Conservation (phyloP, 2,797 vertebrate species). For the Sphenodon punctatus region DNA sequence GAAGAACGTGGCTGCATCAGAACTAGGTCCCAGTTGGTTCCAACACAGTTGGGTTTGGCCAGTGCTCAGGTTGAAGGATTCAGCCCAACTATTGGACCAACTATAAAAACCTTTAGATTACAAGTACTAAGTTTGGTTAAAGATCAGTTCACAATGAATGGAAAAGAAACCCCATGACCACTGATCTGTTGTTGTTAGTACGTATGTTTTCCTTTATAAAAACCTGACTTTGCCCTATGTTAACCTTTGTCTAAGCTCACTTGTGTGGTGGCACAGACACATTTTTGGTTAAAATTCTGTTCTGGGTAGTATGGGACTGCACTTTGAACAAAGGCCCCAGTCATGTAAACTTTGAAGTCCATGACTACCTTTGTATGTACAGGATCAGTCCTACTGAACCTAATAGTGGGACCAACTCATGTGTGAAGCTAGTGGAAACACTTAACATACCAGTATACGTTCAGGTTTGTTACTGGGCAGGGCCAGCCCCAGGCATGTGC, state of each 20-base stretch:
- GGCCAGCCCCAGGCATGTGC: too few relatives aligned
- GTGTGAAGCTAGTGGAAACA: not conserved
- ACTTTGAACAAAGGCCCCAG: not conserved
- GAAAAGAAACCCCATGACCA: not conserved
- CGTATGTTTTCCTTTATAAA: not conserved
- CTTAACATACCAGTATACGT: too few relatives aligned
- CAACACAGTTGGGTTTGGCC: too few relatives aligned
- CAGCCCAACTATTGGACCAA: too few relatives aligned
- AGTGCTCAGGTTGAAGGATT: too few relatives aligned
- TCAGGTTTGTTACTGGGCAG: too few relatives aligned
- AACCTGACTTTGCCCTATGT: not conserved
- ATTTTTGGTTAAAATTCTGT: not conserved
- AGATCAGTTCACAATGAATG: constrained; percentile 6
- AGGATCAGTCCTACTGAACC: not conserved
- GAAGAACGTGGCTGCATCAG: too few relatives aligned
- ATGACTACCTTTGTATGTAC: not conserved
- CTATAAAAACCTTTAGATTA: too few relatives aligned
- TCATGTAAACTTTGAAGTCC: not conserved
- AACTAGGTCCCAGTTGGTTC: too few relatives aligned
- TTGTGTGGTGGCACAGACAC: not conserved
- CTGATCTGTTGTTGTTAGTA: not conserved
- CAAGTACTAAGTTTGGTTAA: too few relatives aligned
- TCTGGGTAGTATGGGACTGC: accelerated
- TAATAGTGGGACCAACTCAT: not conserved
- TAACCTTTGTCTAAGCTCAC: not conserved